phyloP scores from a whole-genome alignment of 2,797 vertebrate species.

The Cossypha niveicapilla region DNA sequence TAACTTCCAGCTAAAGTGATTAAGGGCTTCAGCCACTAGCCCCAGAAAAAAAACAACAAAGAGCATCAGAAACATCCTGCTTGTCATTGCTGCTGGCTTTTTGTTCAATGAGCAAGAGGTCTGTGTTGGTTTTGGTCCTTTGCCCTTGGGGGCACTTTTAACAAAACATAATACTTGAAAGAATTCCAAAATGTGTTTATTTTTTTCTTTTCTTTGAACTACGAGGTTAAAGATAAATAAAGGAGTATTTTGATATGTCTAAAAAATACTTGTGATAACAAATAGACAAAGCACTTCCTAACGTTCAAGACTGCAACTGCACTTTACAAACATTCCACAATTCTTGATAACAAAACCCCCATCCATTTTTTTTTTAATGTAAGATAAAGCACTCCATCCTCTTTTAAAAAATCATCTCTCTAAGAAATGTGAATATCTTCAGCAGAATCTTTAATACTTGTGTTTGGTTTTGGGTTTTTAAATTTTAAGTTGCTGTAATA shows the following conservation, averaged over 20 bases:
- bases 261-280: slow-evolving; percentile 1
- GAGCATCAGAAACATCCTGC: not conserved
- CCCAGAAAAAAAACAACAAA: not conserved
- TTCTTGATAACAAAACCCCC: not conserved
- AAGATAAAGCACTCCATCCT: not conserved
- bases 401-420: not conserved
- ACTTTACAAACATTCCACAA: not conserved
- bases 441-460: not conserved
- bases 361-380: not conserved
- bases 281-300: not conserved
- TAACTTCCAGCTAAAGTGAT: slow-evolving; percentile 10
- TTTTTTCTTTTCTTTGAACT: not conserved
- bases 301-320: not conserved
- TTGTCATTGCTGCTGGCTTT: not conserved
- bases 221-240: not conserved
- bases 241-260: not conserved
- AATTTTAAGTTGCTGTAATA: not conserved
- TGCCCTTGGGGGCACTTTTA: not conserved
- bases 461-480: not conserved
- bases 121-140: not conserved
- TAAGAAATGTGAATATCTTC: not conserved
- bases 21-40: not conserved
- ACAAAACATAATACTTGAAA: not conserved
- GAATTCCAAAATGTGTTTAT: not conserved
- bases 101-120: not conserved